A percentile compares a stretch with the other conserved stretches of the same genome.
Conservation (phyloP, 64 coral and sea anemone genomes). For the Porites australiensis region DNA sequence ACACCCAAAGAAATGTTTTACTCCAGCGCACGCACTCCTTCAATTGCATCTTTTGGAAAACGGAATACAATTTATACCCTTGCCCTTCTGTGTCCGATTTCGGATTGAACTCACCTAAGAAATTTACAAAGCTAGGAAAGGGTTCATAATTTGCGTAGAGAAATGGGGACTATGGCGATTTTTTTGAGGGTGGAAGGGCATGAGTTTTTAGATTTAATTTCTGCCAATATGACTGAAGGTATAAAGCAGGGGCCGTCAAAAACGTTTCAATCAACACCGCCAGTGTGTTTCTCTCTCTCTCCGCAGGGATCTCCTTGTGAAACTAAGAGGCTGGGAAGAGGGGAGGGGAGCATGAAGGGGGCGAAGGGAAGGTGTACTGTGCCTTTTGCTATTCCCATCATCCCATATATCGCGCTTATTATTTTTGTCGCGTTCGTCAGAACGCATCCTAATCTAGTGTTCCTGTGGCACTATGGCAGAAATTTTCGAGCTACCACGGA, state of each 20-base stretch:
- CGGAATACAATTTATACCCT: background rate
- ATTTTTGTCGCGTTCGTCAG: background rate
- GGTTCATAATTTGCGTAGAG: background rate
- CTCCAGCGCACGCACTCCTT: background rate
- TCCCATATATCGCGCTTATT: background rate
- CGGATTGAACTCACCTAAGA: background rate
- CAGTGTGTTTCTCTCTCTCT: background rate
- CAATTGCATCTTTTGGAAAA: background rate
- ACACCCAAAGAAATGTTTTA: background rate
- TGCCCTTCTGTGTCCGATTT: background rate
- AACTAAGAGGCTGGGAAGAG: background rate
- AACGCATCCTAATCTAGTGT: background rate
- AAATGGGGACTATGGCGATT: background rate
- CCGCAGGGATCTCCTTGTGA: background rate
- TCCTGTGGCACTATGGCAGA: background rate
- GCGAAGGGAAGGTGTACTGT: background rate
- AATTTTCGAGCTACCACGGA: background rate
- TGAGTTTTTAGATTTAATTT: background rate
- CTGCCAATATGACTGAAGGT: background rate
- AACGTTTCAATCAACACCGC: background rate
- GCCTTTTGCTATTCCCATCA: background rate
- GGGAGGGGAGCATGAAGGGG: background rate
- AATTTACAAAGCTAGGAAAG: background rate
- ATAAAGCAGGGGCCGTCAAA: background rate
- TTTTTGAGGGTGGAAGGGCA: background rate